A percentile compares a stretch with the other conserved stretches of the same genome.
Conservation (phyloP, 2,888 invertebrate genomes). For the Leptura quadrifasciata region DNA sequence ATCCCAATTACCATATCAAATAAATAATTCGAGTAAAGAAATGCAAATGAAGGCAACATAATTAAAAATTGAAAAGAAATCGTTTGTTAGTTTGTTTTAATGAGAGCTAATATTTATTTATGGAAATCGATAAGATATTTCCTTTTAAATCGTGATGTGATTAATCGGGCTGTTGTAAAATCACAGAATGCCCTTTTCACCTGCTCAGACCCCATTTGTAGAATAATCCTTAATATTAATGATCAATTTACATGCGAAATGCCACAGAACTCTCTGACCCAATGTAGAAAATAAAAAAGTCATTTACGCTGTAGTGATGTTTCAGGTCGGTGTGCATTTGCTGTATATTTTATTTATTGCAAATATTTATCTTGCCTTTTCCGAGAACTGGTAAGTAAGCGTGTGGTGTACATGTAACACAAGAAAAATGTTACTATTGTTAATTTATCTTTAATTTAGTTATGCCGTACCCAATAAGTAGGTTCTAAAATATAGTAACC, state of each 20-base stretch:
- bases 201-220: slow-evolving; percentile 18
- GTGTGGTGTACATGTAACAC: background rate
- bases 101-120: slow-evolving; percentile 7
- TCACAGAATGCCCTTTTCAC: slow-evolving; percentile 37
- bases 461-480: too few species aligned
- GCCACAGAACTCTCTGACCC: background rate
- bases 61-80: slow-evolving; percentile 7
- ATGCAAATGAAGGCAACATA: slow-evolving; percentile 10
- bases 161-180: slow-evolving; percentile 20
- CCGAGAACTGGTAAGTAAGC: slow-evolving; percentile 10
- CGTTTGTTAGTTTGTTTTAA: slow-evolving; percentile 25
- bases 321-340: background rate
- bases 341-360: slow-evolving; percentile 16
- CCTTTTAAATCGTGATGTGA: slow-evolving; percentile 11
- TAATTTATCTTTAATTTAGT: too few species aligned
- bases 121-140: slow-evolving; percentile 8
- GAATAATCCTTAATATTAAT: slow-evolving; percentile 50
- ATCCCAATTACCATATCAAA: slow-evolving; percentile 10
- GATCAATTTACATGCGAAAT: slow-evolving; percentile 45
- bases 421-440: too few species aligned
- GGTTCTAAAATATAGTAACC: too few species aligned
- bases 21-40: background rate
- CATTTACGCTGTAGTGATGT: slow-evolving; percentile 16
- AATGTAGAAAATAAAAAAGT: slow-evolving; percentile 4
- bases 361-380: background rate